A percentile compares a stretch with the other conserved stretches of the same genome.
Conservation (phyloP, 2,113 vertebrate genomes). For the Anseranas semipalmata region DNA sequence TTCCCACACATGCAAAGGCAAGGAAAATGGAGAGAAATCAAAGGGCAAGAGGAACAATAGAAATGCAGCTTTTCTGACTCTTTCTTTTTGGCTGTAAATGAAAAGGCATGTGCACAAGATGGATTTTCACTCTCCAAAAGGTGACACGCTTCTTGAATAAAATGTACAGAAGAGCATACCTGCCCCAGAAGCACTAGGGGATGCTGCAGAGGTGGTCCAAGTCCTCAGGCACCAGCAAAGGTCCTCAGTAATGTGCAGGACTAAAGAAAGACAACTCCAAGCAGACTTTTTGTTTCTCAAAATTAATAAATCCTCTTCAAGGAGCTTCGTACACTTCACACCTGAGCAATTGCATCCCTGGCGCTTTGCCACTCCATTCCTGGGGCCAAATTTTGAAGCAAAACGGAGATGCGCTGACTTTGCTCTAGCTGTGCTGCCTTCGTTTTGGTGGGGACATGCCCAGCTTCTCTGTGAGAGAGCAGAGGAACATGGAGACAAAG, state of each 20-base stretch:
- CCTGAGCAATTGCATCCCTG: neutral
- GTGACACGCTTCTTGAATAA: neutral
- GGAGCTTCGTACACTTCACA: neutral
- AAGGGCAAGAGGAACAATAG: conserved; percentile 18
- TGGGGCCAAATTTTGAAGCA: neutral
- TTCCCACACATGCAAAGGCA: conserved; percentile 51
- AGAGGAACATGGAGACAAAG: rapidly evolving
- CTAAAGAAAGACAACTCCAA: neutral
- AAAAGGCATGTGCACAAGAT: neutral
- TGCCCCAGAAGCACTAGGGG: neutral
- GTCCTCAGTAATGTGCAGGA: neutral
- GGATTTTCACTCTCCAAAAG: neutral
- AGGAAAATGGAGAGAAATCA: conserved; percentile 27
- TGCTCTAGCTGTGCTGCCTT: neutral
- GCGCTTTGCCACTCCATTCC: rapidly evolving
- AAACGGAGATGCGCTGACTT: neutral
- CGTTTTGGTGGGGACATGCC: neutral
- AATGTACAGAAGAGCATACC: rapidly evolving
- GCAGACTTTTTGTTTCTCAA: neutral
- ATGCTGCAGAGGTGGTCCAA: neutral
- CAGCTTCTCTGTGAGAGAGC: neutral
- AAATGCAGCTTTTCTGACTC: neutral
- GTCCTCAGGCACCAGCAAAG: neutral
- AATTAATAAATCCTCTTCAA: neutral
- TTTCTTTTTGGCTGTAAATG: neutral